Conservation (phyloP, 2,888 invertebrate species). For the Hesperia comma region DNA sequence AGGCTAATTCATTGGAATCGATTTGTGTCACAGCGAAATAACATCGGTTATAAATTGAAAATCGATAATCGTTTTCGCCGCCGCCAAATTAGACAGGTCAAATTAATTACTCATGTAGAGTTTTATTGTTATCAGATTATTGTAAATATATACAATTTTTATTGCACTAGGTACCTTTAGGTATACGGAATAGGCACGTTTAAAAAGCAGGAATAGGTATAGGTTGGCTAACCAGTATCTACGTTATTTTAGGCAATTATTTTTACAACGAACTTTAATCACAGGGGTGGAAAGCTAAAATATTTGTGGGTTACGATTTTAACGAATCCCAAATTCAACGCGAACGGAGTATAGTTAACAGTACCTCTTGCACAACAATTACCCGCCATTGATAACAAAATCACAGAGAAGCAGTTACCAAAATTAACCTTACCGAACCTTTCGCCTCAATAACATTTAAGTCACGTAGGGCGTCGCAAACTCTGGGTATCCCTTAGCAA, state of each 20-base stretch:
- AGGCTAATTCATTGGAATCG: conserved; percentile 26
- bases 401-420: conserved; percentile 13
- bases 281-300: no score
- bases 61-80: conserved; percentile 28
- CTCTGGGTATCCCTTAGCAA: conserved; percentile 72
- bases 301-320: no score
- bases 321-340: no score
- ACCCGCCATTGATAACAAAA: not conserved
- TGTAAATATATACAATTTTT: not conserved
- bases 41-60: conserved; percentile 29
- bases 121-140: conserved; percentile 6
- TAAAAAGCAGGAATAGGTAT: no score
- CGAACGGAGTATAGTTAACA: no score
- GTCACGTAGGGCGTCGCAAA: conserved; percentile 65
- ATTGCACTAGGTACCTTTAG: no score
- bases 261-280: no score
- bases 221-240: no score
- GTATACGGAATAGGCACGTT: no score
- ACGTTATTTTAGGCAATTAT: no score
- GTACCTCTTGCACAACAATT: not conserved
- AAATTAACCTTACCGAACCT: conserved; percentile 17
- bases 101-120: not conserved
- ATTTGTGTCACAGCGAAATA: conserved; percentile 28
- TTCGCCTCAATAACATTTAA: conserved; percentile 48
- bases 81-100: not conserved